Percentiles rank a stretch among this genome's conserved stretches.
phyloP scores from a whole-genome alignment of 2,113 vertebrate species.

The Austrofundulus limnaeus region DNA sequence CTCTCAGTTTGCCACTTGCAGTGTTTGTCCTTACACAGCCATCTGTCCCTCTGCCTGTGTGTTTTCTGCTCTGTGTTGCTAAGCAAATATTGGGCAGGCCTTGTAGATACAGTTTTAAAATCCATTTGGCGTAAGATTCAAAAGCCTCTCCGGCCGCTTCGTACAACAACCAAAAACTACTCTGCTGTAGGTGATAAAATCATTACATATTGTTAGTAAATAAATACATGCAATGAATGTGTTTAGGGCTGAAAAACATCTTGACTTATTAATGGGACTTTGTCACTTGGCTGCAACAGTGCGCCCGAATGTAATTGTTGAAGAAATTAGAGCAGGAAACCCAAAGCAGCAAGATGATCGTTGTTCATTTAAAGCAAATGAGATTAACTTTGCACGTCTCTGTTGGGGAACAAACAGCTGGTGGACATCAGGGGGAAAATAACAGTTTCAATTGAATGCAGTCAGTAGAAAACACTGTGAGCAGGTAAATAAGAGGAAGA shows the following conservation, averaged over 20 bases:
- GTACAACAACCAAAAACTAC: slow-evolving; percentile 2
- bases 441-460: background rate
- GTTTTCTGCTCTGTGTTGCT: slow-evolving; percentile 32
- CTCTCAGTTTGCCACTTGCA: slow-evolving; percentile 23
- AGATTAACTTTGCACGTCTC: background rate
- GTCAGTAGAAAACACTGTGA: no score
- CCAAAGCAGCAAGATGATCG: background rate
- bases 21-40: slow-evolving; percentile 45
- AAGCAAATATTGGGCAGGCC: slow-evolving; percentile 19
- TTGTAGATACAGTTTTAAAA: slow-evolving; percentile 16
- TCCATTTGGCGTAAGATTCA: background rate
- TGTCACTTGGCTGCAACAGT: slow-evolving; percentile 3
- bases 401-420: no score
- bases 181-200: background rate
- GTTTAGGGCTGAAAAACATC: slow-evolving; percentile 5
- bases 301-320: background rate
- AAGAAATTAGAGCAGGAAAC: background rate
- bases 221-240: slow-evolving; percentile 7
- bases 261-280: slow-evolving; percentile 7
- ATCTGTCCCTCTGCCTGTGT: slow-evolving; percentile 48
- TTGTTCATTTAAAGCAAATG: background rate
- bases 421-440: background rate
- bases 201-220: slow-evolving; percentile 7
- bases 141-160: background rate
- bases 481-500: no score